These are phyloP conservation scores for Heliconius himera DNA, from an alignment of 1,140 invertebrate species.

Conservation along the genomic window DNA sequence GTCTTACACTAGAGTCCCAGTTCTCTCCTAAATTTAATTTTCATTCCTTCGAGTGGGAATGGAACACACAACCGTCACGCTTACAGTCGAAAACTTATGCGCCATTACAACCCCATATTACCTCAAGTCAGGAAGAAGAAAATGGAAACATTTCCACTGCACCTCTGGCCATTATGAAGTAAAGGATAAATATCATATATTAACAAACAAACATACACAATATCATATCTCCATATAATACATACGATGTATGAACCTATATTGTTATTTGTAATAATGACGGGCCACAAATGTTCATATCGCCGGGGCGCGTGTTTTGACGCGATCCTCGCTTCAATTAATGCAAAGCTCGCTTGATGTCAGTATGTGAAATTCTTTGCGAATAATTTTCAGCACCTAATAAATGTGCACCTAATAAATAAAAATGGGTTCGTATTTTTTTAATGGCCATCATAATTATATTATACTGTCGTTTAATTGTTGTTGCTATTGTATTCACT, in stretches of 20 bases:
- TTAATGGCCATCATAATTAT: neutral
- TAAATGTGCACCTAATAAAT: too few relatives aligned
- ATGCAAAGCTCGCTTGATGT: slow-evolving; percentile 31
- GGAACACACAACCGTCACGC: too few relatives aligned
- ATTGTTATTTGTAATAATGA: neutral
- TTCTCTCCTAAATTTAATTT: too few relatives aligned
- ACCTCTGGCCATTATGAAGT: too few relatives aligned
- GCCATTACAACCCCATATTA: too few relatives aligned
- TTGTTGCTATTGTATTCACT: neutral
- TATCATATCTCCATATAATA: neutral
- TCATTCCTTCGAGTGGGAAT: too few relatives aligned
- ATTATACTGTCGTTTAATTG: neutral
- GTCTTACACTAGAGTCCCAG: too few relatives aligned
- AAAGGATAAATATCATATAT: neutral
- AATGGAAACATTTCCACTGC: too few relatives aligned
- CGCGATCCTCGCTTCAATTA: slow-evolving; percentile 41
- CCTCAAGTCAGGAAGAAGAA: too few relatives aligned
- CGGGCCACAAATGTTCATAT: neutral
- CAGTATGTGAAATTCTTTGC: slow-evolving; percentile 39
- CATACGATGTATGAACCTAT: neutral
- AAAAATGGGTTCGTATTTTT: neutral
- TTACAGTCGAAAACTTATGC: too few relatives aligned
- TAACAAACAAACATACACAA: neutral
- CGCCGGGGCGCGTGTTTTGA: slow-evolving; percentile 43
- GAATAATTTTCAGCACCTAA: slow-evolving; percentile 1